Percentiles rank a stretch among this genome's conserved stretches.
phyloP scores from a whole-genome alignment of 2,888 invertebrate species.

The Drosophila tripunctata region DNA sequence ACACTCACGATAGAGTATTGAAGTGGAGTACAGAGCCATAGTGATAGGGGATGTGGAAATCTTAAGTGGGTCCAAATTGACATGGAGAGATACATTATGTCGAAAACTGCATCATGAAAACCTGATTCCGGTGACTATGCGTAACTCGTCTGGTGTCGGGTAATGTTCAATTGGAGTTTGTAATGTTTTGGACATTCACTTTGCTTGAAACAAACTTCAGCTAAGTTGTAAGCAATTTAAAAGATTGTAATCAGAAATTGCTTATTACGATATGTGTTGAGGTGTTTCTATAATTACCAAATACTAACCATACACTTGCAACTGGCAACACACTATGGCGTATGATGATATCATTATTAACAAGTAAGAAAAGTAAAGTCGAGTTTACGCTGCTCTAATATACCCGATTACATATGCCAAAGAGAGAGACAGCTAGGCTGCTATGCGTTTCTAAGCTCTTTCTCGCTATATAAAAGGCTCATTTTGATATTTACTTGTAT shows the following conservation, averaged over 20 bases:
- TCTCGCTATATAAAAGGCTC: too few species aligned
- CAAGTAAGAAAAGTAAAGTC: background rate
- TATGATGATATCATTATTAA: conserved; percentile 52
- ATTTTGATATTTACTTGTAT: too few species aligned
- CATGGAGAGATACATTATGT: conserved; percentile 35
- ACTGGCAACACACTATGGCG: conserved; percentile 19
- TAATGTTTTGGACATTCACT: conserved; percentile 51
- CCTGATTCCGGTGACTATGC: conserved; percentile 10
- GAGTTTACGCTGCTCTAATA: too few species aligned
- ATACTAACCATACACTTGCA: conserved; percentile 23
- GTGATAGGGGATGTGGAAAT: conserved; percentile 15
- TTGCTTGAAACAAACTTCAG: conserved; percentile 19
- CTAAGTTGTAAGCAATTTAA: conserved; percentile 1
- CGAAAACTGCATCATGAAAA: conserved; percentile 51
- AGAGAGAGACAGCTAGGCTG: too few species aligned
- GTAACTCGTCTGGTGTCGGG: conserved; percentile 8
- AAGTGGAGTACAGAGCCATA: background rate
- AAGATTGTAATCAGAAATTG: conserved; percentile 52
- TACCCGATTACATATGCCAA: too few species aligned
- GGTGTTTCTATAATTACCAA: conserved; percentile 51
- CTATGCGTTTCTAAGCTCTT: too few species aligned
- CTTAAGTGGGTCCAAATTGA: conserved; percentile 44
- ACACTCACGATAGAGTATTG: conserved; percentile 14
- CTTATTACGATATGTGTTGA: conserved; percentile 48
- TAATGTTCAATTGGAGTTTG: background rate